phyloP scores from a whole-genome alignment of 1,140 invertebrate species.

The Drosophila cardini region DNA sequence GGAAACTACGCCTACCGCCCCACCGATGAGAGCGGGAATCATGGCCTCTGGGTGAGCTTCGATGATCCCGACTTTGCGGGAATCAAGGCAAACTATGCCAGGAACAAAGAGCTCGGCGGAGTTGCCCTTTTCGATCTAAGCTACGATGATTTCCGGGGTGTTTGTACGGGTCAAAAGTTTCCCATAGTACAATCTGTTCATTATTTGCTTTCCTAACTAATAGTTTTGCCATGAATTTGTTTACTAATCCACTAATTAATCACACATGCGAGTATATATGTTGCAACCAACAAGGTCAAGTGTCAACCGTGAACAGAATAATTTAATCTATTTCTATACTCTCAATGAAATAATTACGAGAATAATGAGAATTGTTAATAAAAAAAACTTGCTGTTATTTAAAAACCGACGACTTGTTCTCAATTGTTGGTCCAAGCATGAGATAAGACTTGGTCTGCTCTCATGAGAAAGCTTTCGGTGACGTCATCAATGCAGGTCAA shows the following conservation, averaged over 20 bases:
- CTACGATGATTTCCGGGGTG: slow-evolving; percentile 92
- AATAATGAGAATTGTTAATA: slow-evolving; percentile 9
- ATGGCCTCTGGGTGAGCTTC: slow-evolving; percentile 94
- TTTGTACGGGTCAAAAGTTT: slow-evolving; percentile 91
- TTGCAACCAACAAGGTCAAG: no score
- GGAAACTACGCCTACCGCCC: slow-evolving; percentile 90
- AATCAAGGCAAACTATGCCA: slow-evolving; percentile 91
- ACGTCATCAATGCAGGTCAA: no score
- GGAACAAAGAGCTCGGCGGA: slow-evolving; percentile 90
- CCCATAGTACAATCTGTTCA: slow-evolving; percentile 88
- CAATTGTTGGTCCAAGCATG: no score
- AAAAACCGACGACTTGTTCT: no score
- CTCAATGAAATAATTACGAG: slow-evolving; percentile 57
- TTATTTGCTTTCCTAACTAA: slow-evolving; percentile 85
- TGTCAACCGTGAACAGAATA: no score
- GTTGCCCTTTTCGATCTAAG: slow-evolving; percentile 92
- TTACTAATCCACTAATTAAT: not conserved
- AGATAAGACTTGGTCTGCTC: no score
- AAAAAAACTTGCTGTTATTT: no score
- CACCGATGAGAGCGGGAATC: slow-evolving; percentile 88
- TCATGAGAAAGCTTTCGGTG: no score
- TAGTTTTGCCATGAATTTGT: slow-evolving; percentile 10
- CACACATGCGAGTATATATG: not conserved
- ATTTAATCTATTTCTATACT: not conserved
- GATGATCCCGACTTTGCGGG: slow-evolving; percentile 94